phyloP scores from a whole-genome alignment of 1,140 invertebrate genomes.

The Lethrus apterus region DNA sequence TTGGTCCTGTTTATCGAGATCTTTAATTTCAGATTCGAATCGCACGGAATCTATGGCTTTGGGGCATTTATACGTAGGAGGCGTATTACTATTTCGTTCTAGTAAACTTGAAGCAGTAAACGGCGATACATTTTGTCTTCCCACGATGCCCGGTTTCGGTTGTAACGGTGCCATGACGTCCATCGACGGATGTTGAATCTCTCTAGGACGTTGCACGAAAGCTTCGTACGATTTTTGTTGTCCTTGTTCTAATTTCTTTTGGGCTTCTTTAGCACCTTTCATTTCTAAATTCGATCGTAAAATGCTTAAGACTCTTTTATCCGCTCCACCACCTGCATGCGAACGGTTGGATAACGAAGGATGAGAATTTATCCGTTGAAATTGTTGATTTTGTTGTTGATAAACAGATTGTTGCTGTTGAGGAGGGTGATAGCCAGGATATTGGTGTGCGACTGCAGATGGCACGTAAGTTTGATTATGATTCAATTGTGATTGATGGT shows the following conservation, averaged over 20 bases:
- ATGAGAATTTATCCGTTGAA: constrained; percentile 26
- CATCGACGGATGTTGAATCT: constrained; percentile 37
- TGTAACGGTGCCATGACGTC: constrained; percentile 47
- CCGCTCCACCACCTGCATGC: constrained; percentile 39
- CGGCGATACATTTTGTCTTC: constrained; percentile 49
- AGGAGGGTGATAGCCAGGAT: constrained; percentile 26
- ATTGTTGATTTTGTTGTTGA: constrained; percentile 22
- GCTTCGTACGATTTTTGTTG: constrained; percentile 20
- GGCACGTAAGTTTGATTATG: constrained; percentile 36
- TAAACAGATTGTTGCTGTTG: constrained; percentile 26
- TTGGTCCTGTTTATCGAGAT: constrained; percentile 22
- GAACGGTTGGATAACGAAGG: constrained; percentile 22
- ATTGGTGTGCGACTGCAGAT: constrained; percentile 27
- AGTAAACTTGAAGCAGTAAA: constrained; percentile 48
- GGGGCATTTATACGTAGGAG: constrained; percentile 52
- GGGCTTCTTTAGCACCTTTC: constrained; percentile 50
- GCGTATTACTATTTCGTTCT: constrained; percentile 45
- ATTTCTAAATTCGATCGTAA: constrained; percentile 61
- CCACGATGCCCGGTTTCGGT: constrained; percentile 45
- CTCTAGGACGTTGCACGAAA: constrained; percentile 20
- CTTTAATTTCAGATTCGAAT: constrained; percentile 42
- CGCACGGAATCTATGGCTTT: constrained; percentile 56
- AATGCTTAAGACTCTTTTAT: constrained; percentile 60
- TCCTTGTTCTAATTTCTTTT: constrained; percentile 40
- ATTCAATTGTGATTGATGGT: constrained; percentile 16